Evolutionary conservation across 2,113 vertebrate species (phyloP).

Genomic region (Centropristis striata): DNA sequence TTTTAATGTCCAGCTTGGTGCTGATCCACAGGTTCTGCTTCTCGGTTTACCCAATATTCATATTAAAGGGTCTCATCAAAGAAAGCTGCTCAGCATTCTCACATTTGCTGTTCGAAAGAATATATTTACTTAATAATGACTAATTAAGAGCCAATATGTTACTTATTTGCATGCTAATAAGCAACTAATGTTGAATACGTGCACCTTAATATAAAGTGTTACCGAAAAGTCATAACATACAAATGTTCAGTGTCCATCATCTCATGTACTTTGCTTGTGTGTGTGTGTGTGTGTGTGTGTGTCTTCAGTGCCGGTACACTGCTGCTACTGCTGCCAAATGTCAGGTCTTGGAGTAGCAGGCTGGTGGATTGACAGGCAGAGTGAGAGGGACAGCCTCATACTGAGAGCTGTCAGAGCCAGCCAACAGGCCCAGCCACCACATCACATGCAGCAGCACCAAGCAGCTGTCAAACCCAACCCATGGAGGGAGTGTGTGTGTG

Average conservation of each 20-base stretch:
- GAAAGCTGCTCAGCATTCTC: too few species aligned
- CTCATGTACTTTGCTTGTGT: not conserved
- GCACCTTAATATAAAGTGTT: too few species aligned
- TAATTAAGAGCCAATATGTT: too few species aligned
- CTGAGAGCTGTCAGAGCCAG: conserved; percentile 70
- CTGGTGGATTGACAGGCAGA: conserved; percentile 64
- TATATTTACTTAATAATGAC: too few species aligned
- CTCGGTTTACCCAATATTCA: too few species aligned
- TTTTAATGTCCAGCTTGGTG: too few species aligned
- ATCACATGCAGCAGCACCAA: conserved; percentile 40
- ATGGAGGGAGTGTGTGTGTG: conserved; percentile 19
- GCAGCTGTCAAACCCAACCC: conserved; percentile 68
- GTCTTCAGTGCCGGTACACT: not conserved
- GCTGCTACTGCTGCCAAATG: conserved; percentile 46
- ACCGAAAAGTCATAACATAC: conserved; percentile 4
- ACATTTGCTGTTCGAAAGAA: too few species aligned
- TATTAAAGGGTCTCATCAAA: too few species aligned
- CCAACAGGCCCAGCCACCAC: conserved; percentile 46
- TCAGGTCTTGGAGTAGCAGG: conserved; percentile 57
- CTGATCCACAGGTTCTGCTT: too few species aligned
- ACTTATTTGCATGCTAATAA: too few species aligned
- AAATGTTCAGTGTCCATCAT: not conserved
- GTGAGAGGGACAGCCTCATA: conserved; percentile 54
- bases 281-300: conserved; percentile 13
- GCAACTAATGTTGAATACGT: too few species aligned